Base-by-base conservation (phyloP, 1,140 invertebrate species). In the Drosophila suzukii region DNA sequence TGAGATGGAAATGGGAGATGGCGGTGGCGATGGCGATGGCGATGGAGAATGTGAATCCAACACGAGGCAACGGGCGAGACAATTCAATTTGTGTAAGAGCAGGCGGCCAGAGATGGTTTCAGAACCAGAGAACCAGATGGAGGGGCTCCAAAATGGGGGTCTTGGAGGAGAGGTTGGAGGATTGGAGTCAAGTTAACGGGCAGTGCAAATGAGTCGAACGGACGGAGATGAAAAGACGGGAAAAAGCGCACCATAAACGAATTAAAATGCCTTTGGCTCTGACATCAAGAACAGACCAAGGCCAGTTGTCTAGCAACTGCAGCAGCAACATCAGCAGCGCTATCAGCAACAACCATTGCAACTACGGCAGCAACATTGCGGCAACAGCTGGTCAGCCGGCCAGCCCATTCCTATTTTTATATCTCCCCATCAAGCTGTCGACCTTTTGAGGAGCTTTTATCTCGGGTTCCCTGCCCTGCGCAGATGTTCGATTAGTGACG, bases 191-290 rank as follows among this genome's bases (percentile, higher is more conserved):
- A 68, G 60, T 66, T 46, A 66, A 46, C 67, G 49, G 78, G 50
- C 62, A 70, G 70, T 63, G 71, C 62, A 75, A 80, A 79, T 80
- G 77, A 78, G 76, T 76, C 62, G 63, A 55, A 46, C 41, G 24
- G 27, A 46, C 5, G 5, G 5, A 30, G 17, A 4, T 1, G 15
- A 13, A 20, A 46, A 15, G 34, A 49, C 41, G 30, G 24, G 24
- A 38, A 15, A 58, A 47, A 43, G 50, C 44, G 57, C 58, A 58
- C 50, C 57, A 85, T 85, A 81, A 85, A 85, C 75, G 82, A 85
- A 85, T 85, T 84, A 84, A 84, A 84, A 84, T 77, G 76, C 81
- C 81, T 80, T 84, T 62, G 73, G 81, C 72, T 47, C 58, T 83
- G 81, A 79, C 65, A 63, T 80, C 65, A 50, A 44, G 43, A 24